Evolutionary conservation across 2,797 vertebrate species (phyloP).

Genomic region (Cyprinella venusta): DNA sequence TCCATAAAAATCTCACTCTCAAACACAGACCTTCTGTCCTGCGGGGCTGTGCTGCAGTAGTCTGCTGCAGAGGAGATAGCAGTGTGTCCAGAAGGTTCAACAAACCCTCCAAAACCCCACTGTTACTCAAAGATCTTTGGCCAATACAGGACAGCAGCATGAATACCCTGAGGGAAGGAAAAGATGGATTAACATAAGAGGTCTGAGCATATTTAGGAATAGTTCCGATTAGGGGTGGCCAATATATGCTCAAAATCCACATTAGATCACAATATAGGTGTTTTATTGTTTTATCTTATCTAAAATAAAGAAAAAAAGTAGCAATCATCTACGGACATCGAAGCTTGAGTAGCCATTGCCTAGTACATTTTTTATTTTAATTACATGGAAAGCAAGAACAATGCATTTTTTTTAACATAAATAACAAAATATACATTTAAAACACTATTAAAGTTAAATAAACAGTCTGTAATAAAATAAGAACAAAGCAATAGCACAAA

Average conservation of each 20-base stretch:
- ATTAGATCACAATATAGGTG: too few species aligned
- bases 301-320: neutral
- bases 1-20: neutral
- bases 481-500: too few species aligned
- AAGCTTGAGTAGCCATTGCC: too few species aligned
- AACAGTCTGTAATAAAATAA: too few species aligned
- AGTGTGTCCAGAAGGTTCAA: slow-evolving; percentile 95
- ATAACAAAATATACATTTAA: too few species aligned
- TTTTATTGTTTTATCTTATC: neutral
- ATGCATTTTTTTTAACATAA: too few species aligned
- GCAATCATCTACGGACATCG: neutral
- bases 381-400: too few species aligned
- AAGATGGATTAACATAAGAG: neutral
- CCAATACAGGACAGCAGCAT: slow-evolving; percentile 99
- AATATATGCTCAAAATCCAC: too few species aligned
- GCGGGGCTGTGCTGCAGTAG: slow-evolving; percentile 78
- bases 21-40: slow-evolving; percentile 86
- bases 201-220: neutral
- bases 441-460: too few species aligned
- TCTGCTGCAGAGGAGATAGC: slow-evolving; percentile 91
- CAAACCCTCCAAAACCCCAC: slow-evolving; percentile 95
- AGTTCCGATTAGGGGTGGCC: neutral
- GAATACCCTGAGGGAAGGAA: slow-evolving; percentile 84
- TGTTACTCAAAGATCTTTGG: slow-evolving; percentile 97
- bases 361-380: too few species aligned